Evolutionary conservation across 2,113 vertebrate genomes (phyloP), one percentile per base, ranked within the genome.

Genomic region (Eonycteris spelaea): DNA sequence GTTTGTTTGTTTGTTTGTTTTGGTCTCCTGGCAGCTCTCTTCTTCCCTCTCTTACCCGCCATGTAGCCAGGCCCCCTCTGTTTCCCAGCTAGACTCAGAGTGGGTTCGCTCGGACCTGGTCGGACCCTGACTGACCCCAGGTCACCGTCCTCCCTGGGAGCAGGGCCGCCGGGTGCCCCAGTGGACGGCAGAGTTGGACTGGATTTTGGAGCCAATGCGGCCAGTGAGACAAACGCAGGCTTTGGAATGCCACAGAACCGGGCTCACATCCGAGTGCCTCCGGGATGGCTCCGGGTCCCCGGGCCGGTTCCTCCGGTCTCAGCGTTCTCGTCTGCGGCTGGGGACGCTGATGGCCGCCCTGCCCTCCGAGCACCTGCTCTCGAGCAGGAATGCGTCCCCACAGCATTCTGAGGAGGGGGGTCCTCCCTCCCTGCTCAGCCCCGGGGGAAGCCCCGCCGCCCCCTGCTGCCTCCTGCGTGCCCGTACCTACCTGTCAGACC

Each of bases 271-370:
- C n/a, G 4, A 19, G 30, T 4, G 75, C 83, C 26, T 19, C 22
- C n/a, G 15, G 0, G 0, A 1, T 0, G 1, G 65, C 57, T 22
- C 26, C 21, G 33, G 19, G 86, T 26, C 19, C 8, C 75, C 1
- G 19, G 21, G 38, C 51, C 3, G 1, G 14, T 11, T 9, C 2
- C 73, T n/a, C 24, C 3, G 38, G 33, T 7, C 79, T 57, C 6
- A 0, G 71, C 3, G 48, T 14, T 40, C 65, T 26, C 7, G 22
- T 16, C 86, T 68, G n/a, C 0, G 7, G 5, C 0, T 0, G 10
- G 15, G 13, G 22, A 9, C 7, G 65, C 18, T 2, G 38, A 18
- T 9, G 38, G 28, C 35, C 1, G 65, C 45, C 10, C 35, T 71
- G 45, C 5, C 28, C 15, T 16, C 24, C 2, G 11, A 2, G 45